Conservation (phyloP, 2,888 invertebrate species). For the Pachycephus smyrnensis region DNA sequence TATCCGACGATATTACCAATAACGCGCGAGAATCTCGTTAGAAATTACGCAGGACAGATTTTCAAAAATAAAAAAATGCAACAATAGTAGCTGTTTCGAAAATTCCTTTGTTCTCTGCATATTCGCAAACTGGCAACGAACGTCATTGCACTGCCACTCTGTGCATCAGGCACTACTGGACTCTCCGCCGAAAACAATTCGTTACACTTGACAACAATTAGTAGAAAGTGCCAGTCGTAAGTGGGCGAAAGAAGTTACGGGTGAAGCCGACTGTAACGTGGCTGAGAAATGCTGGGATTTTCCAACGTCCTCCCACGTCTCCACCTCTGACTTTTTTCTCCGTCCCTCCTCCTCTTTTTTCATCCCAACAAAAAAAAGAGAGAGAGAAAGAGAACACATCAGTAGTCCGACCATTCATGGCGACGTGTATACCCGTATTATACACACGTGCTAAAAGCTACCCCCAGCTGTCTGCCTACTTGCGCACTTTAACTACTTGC, state of each 20-base stretch:
- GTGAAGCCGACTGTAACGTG: not conserved
- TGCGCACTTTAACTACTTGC: not conserved
- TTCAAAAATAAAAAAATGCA: not conserved
- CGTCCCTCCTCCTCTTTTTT: not conserved
- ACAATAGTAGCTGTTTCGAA: not conserved
- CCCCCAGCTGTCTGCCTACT: not conserved
- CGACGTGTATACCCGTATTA: not conserved
- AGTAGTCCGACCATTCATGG: not conserved
- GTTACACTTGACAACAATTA: constrained; percentile 50
- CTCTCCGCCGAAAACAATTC: constrained; percentile 39
- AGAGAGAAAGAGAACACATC: not conserved
- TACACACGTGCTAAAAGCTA: not conserved
- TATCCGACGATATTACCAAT: not conserved
- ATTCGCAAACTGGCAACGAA: not conserved
- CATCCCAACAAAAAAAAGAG: not conserved
- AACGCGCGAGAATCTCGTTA: not conserved
- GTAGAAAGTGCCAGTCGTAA: constrained; percentile 40
- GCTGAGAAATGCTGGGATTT: not conserved
- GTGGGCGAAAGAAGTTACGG: constrained; percentile 26
- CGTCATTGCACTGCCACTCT: not conserved
- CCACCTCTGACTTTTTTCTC: too few species aligned
- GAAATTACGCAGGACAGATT: not conserved
- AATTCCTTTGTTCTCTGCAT: not conserved
- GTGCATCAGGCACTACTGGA: not conserved
- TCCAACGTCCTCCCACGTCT: constrained; percentile 7